Percentiles rank a stretch among this genome's conserved stretches.
Evolutionary conservation across 2,113 vertebrate genomes (phyloP).

Genomic region (Meleagris gallopavo): DNA sequence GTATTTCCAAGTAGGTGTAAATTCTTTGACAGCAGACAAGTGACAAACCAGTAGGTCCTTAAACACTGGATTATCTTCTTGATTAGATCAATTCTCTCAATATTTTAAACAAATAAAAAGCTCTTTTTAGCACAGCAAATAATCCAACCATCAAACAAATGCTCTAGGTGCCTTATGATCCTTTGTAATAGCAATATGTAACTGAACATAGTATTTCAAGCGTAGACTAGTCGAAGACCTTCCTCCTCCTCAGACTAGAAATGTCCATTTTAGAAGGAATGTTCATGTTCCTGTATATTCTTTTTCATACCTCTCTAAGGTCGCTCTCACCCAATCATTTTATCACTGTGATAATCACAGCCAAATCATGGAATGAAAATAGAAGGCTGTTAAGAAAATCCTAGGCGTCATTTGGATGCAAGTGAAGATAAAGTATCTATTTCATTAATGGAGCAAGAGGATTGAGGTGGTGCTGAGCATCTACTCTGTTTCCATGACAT

Average conservation of each 20-base stretch:
- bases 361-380: constrained; percentile 35
- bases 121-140: not conserved
- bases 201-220: not conserved
- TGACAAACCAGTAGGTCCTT: not conserved
- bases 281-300: not conserved
- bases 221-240: not conserved
- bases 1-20: not conserved
- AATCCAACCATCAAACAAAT: not conserved
- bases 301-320: not conserved
- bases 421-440: constrained; percentile 46
- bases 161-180: not conserved
- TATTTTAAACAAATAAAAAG: not conserved
- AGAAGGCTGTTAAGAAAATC: constrained; percentile 41
- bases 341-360: constrained; percentile 16
- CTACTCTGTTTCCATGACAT: constrained; percentile 45
- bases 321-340: constrained; percentile 9
- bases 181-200: not conserved
- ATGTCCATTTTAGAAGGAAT: not conserved
- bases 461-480: constrained; percentile 30
- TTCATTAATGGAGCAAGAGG: constrained; percentile 37
- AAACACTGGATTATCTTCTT: not conserved
- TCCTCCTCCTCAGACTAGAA: not conserved
- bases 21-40: not conserved
- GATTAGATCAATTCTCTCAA: not conserved
- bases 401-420: constrained; percentile 46